Evolutionary conservation across 2,888 invertebrate genomes (phyloP), one percentile per base, ranked within the genome.

Genomic region (Sinotaia quadrata): DNA sequence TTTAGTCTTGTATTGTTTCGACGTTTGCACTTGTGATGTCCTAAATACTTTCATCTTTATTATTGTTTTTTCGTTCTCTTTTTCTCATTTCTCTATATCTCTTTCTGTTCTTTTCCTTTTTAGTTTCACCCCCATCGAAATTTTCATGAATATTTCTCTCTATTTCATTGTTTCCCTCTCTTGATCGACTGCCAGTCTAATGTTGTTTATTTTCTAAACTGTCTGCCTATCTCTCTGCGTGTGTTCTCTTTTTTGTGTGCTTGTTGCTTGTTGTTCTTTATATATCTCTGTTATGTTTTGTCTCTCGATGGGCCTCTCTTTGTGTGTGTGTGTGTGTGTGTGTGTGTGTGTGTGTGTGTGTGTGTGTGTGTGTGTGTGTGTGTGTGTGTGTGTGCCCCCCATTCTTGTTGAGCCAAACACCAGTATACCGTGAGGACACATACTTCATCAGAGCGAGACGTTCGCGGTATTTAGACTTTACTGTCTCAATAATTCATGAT

Each of bases 311-410:
- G 4, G 57, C 2, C 31, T 10, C 31, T 2, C 31, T 36, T 33
- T 4, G 57, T 4, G 34, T 7, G 57, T 34, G 34, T 18, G 57
- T 12, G 57, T 4, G 57, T 12, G 34, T 15, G 31, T 12, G 31
- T 10, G 57, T 2, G 34, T 15, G 31, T 57, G 57, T 57, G 57
- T 4, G 34, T 57, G 57, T 57, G 57, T 34, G 34, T 57, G 57
- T 12, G 57, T 57, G 57, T 34, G 57, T n/a, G 54, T 54, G 31
- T 54, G 31, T 27, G 54, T 54, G 51, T 7, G 10, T 51, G 51
- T 29, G 51, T 51, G 51, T 10, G 51, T n/a, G 51, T 21, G 21
- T 51, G 12, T 51, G 51, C 7, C 21, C 7, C 7, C 27, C 15
- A 12, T 27, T 10, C n/a, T 27, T 27, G 10, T n/a, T n/a, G n/a